phyloP scores from a whole-genome alignment of 2,888 invertebrate species.

The Parascotia fuliginaria region DNA sequence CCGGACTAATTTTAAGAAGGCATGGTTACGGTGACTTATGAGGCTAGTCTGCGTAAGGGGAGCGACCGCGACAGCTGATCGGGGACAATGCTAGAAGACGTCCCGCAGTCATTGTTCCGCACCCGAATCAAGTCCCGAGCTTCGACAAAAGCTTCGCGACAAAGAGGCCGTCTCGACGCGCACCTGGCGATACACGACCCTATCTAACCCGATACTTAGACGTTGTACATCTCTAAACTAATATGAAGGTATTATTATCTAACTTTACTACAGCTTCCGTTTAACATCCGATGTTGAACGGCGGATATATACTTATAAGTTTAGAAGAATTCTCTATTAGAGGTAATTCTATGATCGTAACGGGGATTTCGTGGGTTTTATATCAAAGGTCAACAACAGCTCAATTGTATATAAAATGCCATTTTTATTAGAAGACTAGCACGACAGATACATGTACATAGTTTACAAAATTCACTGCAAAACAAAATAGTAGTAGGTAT shows the following conservation, averaged over 20 bases:
- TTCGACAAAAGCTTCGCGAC: constrained; percentile 65
- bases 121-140: constrained; percentile 59
- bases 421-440: too few species aligned
- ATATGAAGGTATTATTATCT: constrained; percentile 50
- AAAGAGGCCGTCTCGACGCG: constrained; percentile 69
- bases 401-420: too few species aligned
- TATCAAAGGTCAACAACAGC: too few species aligned
- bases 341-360: too few species aligned
- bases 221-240: constrained; percentile 52
- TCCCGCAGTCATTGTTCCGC: constrained; percentile 77
- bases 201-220: constrained; percentile 67
- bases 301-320: constrained; percentile 23
- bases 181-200: constrained; percentile 77
- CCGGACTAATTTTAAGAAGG: constrained; percentile 41
- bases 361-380: too few species aligned
- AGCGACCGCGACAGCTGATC: constrained; percentile 78
- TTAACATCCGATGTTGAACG: constrained; percentile 52
- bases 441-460: too few species aligned
- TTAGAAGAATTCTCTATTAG: constrained; percentile 13
- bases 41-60: constrained; percentile 57
- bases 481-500: too few species aligned
- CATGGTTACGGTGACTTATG: constrained; percentile 58
- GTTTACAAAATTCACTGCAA: too few species aligned
- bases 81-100: constrained; percentile 81
- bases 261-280: constrained; percentile 57